Conservation (phyloP, 2,113 vertebrate species). For the Tragelaphus imberbis region DNA sequence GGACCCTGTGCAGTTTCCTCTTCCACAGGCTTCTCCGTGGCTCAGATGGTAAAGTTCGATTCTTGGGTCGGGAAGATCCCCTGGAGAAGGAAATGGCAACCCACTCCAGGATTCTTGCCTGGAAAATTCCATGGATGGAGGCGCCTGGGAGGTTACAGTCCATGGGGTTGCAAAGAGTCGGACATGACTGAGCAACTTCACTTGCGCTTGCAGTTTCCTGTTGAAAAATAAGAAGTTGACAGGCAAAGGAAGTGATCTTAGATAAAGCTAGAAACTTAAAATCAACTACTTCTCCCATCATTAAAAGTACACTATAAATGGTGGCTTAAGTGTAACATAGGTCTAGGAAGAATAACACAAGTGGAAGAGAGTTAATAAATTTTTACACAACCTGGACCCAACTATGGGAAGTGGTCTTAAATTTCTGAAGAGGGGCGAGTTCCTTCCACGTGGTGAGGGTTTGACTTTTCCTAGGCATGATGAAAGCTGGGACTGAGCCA, state of each 20-base stretch:
- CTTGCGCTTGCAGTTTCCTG: neutral
- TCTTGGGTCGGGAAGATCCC: too few relatives aligned
- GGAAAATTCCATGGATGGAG: too few relatives aligned
- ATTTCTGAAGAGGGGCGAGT: neutral
- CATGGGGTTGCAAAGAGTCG: too few relatives aligned
- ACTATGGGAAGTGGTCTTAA: neutral
- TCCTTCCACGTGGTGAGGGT: neutral
- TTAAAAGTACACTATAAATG: neutral
- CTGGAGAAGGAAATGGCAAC: too few relatives aligned
- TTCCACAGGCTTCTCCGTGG: too few relatives aligned
- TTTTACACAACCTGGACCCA: constrained; percentile 73
- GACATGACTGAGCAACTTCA: too few relatives aligned
- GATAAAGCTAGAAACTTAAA: neutral
- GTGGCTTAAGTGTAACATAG: neutral
- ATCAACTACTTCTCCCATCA: neutral
- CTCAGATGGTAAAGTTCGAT: too few relatives aligned
- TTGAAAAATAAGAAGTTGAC: neutral
- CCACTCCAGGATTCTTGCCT: too few relatives aligned
- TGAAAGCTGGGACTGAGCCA: fast-evolving
- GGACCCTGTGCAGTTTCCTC: neutral
- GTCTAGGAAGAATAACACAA: neutral
- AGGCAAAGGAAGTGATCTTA: neutral
- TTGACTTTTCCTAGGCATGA: neutral
- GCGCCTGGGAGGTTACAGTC: too few relatives aligned
- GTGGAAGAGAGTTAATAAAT: neutral